phyloP scores from a whole-genome alignment of 2,113 vertebrate genomes.

The Halichoerus grypus region DNA sequence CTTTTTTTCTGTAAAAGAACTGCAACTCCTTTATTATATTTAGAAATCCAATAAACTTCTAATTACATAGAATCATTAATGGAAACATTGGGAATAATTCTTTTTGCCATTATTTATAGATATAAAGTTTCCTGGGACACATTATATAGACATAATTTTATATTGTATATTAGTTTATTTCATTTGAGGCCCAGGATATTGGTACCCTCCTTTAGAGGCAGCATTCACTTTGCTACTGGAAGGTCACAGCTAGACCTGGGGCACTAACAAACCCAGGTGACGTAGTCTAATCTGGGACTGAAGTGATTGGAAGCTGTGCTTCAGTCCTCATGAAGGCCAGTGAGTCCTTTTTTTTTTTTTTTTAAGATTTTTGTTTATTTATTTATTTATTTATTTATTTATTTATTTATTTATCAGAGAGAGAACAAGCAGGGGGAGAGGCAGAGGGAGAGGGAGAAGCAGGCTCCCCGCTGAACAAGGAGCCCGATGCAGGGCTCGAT shows the following conservation, averaged over 20 bases:
- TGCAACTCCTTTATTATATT: conserved; percentile 84
- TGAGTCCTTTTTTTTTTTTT: no score
- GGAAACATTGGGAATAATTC: background rate
- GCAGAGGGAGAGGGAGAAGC: no score
- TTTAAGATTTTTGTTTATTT: no score
- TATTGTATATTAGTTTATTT: background rate
- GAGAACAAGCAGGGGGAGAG: no score
- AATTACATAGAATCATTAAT: conserved; percentile 73
- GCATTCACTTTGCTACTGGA: background rate
- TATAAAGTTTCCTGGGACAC: background rate
- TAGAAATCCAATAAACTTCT: conserved; percentile 82
- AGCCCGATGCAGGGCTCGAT: no score
- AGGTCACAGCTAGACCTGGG: background rate
- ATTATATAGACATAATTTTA: background rate
- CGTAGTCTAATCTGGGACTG: background rate
- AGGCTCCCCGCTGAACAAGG: no score
- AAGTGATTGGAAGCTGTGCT: background rate
- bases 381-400: no score
- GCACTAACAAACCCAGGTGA: background rate
- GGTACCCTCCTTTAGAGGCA: background rate
- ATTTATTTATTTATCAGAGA: no score
- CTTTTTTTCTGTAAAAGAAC: conserved; percentile 87
- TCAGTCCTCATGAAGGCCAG: background rate
- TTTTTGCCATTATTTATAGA: background rate
- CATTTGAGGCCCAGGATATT: background rate